phyloP scores from a whole-genome alignment of 2,797 vertebrate species.

The Scarus forsteni region DNA sequence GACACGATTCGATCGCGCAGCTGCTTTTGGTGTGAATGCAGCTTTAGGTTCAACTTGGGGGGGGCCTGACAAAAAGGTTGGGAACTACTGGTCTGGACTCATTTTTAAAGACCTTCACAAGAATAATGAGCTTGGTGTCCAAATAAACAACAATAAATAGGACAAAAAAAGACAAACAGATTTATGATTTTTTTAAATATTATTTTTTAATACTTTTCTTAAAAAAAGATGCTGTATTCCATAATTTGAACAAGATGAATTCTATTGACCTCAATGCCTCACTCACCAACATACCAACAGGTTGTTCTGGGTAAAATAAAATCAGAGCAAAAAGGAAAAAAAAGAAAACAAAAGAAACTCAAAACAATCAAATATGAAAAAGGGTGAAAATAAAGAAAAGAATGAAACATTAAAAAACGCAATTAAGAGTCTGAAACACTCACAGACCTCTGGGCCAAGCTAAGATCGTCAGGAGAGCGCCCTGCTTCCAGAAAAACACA shows the following conservation, averaged over 20 bases:
- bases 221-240: constrained; percentile 88
- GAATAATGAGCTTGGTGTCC: no score
- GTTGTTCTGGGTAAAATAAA: constrained; percentile 74
- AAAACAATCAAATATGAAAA: constrained; percentile 68
- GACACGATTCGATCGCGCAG: no score
- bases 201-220: constrained; percentile 84
- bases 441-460: constrained; percentile 78
- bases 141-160: background rate
- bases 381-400: constrained; percentile 26
- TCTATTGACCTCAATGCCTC: constrained; percentile 80
- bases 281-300: constrained; percentile 84
- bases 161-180: background rate
- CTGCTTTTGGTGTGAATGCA: no score
- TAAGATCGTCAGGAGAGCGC: constrained; percentile 54
- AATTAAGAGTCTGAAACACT: constrained; percentile 70
- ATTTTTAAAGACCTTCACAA: no score
- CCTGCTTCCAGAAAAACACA: constrained; percentile 65
- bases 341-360: constrained; percentile 53
- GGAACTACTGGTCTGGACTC: no score
- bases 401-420: constrained; percentile 59
- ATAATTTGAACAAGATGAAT: constrained; percentile 89
- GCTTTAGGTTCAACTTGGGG: no score
- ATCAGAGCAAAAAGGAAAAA: constrained; percentile 49
- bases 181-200: constrained; percentile 70
- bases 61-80: no score